Evolutionary conservation across 2,113 vertebrate species (phyloP), one percentile per base, ranked within the genome.

Genomic region (Rhinolophus sinicus): DNA sequence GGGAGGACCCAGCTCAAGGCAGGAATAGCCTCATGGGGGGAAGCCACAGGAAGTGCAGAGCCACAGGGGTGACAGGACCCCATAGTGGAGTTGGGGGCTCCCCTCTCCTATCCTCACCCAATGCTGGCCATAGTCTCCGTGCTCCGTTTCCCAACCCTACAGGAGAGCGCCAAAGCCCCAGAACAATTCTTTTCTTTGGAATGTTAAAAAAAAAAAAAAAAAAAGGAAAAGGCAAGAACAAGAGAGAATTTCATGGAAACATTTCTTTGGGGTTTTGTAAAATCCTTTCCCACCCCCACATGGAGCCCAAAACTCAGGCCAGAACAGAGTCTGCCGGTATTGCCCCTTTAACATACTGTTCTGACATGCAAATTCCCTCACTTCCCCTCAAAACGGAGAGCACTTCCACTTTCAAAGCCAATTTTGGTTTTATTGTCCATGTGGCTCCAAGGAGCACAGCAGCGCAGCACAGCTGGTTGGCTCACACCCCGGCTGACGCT

Each of bases 241-340:
- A 88, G 90, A 92, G 96, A 64, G 88, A 88, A 94, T 94, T 95
- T 96, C 97, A 94, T n/a, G 87, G 94, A 86, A 96, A 93, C 94
- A 92, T 93, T 95, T 97, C 96, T 97, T 94, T 64, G 69, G 96
- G 96, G 97, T 84, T 96, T 94, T 93, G 77, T 94, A 70, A 96
- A 94, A 72, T 88, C 84, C 65, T 62, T 82, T 96, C 94, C 97
- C 95, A 96, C 94, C 94, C 97, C 94, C 84, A 92, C 90, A 15
- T 14, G 28, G 95, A 82, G 82, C 60, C 88, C 83, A 60, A 72
- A 24, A 64, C 87, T 76, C 28, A 11, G 82, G 94, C 92, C 87
- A 94, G 95, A 67, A 52, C 65, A 58, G 72, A 90, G 75, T 58
- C 88, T 91, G 83, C 65, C 62, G 62, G 52, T 89, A 64, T 76